Conservation (phyloP, 2,113 vertebrate species). For the Aphyosemion australe region DNA sequence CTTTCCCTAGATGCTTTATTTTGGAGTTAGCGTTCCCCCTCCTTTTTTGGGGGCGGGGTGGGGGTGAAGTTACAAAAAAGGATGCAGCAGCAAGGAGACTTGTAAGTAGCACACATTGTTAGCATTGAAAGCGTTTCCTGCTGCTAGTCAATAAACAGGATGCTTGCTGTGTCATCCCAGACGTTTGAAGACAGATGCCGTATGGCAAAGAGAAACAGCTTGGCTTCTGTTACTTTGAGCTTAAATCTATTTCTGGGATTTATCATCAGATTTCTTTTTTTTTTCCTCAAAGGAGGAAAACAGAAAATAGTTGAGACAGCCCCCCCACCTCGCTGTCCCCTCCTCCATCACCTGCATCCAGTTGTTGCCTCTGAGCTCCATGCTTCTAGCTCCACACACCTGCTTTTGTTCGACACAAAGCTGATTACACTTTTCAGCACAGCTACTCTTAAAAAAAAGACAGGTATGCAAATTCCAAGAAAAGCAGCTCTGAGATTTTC, state of each 20-base stretch:
- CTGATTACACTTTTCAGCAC: constrained; percentile 60
- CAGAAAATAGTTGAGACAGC: constrained; percentile 27
- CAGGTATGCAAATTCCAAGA: constrained; percentile 41
- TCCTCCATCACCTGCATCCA: not conserved
- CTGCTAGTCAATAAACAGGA: constrained; percentile 77
- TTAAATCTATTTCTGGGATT: constrained; percentile 72
- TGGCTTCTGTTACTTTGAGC: constrained; percentile 69
- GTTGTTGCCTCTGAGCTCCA: constrained; percentile 34
- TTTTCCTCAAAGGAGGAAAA: constrained; percentile 7
- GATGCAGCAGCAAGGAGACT: constrained; percentile 52
- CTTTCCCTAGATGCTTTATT: constrained; percentile 58
- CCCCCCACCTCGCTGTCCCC: not conserved
- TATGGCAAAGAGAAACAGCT: constrained; percentile 72
- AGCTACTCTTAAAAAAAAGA: constrained; percentile 31
- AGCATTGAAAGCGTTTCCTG: constrained; percentile 72
- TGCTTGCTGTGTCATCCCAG: constrained; percentile 77
- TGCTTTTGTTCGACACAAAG: constrained; percentile 67
- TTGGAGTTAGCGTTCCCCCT: constrained; percentile 40
- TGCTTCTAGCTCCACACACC: constrained; percentile 52
- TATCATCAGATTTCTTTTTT: constrained; percentile 39
- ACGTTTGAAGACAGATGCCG: constrained; percentile 74
- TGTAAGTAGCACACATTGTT: constrained; percentile 73
- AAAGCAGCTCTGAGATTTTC: constrained; percentile 13
- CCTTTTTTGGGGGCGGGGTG: constrained; percentile 15
- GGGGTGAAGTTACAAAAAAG: constrained; percentile 33